Conservation (phyloP, 2,797 vertebrate genomes). For the Xenops minutus region DNA sequence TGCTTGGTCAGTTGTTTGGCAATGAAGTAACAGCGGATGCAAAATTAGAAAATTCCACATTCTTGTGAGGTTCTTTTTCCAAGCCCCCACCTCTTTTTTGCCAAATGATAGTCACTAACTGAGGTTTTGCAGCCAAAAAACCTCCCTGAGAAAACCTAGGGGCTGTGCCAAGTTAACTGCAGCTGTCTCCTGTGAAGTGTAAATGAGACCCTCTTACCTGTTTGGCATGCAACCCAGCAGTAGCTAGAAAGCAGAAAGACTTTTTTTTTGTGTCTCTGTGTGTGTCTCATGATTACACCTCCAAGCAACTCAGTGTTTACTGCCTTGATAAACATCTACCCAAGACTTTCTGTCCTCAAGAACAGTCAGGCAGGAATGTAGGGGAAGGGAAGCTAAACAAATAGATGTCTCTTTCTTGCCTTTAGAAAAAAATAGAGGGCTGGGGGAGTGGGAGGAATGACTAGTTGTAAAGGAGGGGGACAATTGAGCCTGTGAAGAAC, state of each 20-base stretch:
- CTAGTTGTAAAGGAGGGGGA: not conserved
- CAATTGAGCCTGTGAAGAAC: not conserved
- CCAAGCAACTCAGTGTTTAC: not conserved
- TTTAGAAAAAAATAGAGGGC: not conserved
- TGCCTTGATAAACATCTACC: conserved; percentile 45
- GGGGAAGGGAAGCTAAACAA: conserved; percentile 5
- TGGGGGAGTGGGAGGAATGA: not conserved
- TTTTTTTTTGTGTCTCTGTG: not conserved
- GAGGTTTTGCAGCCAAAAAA: not conserved
- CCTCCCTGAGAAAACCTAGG: not conserved
- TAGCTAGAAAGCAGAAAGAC: conserved; percentile 39
- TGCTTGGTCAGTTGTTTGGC: not conserved
- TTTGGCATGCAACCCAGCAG: conserved; percentile 12
- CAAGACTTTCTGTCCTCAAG: not conserved
- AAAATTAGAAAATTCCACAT: not conserved
- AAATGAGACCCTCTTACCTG: conserved; percentile 44
- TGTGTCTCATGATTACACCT: not conserved
- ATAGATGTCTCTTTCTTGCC: not conserved
- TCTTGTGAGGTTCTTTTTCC: not conserved
- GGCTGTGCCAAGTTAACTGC: conserved; percentile 32
- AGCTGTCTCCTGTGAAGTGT: conserved; percentile 41
- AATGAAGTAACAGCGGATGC: not conserved
- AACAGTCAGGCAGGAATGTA: conserved; percentile 5
- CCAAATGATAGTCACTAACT: not conserved
- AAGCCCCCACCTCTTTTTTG: not conserved